Conservation (phyloP, 1,140 invertebrate genomes). For the Cryptotermes secundus region DNA sequence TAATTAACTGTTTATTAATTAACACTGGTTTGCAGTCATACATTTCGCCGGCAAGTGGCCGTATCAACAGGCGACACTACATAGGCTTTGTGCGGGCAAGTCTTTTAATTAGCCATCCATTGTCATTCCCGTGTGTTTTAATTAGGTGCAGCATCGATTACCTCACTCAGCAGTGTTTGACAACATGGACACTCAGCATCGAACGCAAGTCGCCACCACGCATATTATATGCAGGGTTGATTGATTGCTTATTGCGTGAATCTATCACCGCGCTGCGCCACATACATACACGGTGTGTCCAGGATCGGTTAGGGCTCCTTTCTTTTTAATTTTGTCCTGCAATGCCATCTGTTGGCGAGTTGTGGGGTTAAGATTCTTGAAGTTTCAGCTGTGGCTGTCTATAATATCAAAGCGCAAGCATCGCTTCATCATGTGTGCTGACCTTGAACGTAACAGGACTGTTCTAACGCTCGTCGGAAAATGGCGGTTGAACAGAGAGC, state of each 20-base stretch:
- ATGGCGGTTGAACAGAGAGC: too few relatives aligned
- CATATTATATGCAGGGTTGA: not conserved
- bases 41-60: not conserved
- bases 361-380: too few relatives aligned
- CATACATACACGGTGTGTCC: too few relatives aligned
- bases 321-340: too few relatives aligned
- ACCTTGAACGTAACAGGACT: too few relatives aligned
- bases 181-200: not conserved
- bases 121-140: slow-evolving; percentile 16
- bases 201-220: not conserved
- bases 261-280: too few relatives aligned
- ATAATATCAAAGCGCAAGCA: too few relatives aligned
- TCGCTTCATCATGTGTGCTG: too few relatives aligned
- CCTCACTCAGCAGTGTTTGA: slow-evolving; percentile 8
- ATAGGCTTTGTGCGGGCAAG: not conserved
- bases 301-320: too few relatives aligned
- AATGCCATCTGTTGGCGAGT: too few relatives aligned
- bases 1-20: slow-evolving; percentile 21
- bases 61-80: slow-evolving; percentile 11
- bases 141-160: slow-evolving; percentile 16
- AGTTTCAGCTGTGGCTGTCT: too few relatives aligned
- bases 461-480: too few relatives aligned
- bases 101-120: slow-evolving; percentile 19
- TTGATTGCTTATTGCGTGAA: not conserved
- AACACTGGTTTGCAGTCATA: slow-evolving; percentile 19